Conservation (phyloP, 2,888 invertebrate species). For the Lacanobia oleracea region DNA sequence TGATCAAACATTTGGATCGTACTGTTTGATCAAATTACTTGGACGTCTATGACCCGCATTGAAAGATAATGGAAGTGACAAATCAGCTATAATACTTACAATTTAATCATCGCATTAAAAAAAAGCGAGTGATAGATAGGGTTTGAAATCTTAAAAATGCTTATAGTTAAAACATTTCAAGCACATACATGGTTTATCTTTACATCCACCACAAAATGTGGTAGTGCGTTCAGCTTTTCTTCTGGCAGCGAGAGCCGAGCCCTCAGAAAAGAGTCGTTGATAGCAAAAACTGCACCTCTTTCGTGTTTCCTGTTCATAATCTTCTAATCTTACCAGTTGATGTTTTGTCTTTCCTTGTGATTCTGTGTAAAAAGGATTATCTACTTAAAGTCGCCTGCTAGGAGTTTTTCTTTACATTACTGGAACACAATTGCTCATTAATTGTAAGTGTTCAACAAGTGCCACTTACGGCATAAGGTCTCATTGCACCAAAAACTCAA, state of each 20-base stretch:
- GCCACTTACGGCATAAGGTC: too few species aligned
- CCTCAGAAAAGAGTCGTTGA: background rate
- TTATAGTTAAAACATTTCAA: background rate
- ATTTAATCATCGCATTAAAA: background rate
- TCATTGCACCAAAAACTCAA: too few species aligned
- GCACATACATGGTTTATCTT: slow-evolving; percentile 9
- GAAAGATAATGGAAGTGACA: background rate
- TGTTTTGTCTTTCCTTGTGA: background rate
- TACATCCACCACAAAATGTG: slow-evolving; percentile 11
- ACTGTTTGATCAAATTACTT: too few species aligned
- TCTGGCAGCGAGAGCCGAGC: background rate
- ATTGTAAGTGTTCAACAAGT: too few species aligned
- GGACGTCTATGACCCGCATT: too few species aligned
- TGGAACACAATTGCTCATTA: too few species aligned
- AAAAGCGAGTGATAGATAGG: too few species aligned
- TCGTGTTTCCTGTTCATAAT: background rate
- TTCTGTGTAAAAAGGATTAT: background rate
- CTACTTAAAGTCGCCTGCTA: background rate
- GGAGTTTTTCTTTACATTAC: background rate
- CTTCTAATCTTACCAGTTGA: background rate
- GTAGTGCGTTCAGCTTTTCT: slow-evolving; percentile 12
- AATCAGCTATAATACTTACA: background rate
- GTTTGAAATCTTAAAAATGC: background rate
- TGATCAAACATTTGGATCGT: too few species aligned
- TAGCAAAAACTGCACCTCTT: slow-evolving; percentile 12